Evolutionary conservation across 2,797 vertebrate species (phyloP).

Genomic region (Syndactyla subalaris): DNA sequence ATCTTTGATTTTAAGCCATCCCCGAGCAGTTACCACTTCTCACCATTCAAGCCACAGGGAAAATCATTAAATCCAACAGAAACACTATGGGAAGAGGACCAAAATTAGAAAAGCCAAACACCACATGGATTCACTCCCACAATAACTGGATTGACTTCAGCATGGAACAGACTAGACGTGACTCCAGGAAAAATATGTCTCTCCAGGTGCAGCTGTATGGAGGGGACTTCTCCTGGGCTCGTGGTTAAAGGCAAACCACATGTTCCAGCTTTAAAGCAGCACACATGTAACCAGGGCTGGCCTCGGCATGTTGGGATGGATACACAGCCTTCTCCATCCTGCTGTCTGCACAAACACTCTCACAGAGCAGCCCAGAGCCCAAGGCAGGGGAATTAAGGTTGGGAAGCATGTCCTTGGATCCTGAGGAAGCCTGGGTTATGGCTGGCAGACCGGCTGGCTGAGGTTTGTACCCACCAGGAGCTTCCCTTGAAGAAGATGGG

Average conservation of each 20-base stretch:
- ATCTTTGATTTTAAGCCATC: slow-evolving; percentile 49
- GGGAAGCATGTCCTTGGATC: neutral
- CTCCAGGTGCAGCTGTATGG: neutral
- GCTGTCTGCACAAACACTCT: neutral
- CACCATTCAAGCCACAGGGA: slow-evolving; percentile 44
- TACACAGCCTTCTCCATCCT: neutral
- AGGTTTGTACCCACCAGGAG: neutral
- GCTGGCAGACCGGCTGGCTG: neutral
- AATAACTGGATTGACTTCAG: neutral
- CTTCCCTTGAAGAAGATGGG: neutral
- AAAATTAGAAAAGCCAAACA: slow-evolving; percentile 1
- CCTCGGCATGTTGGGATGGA: accelerated
- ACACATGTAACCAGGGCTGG: neutral
- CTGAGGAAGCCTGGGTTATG: neutral
- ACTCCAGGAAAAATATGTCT: neutral
- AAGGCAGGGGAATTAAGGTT: neutral
- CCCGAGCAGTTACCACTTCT: neutral
- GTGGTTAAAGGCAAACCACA: neutral
- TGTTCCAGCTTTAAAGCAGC: neutral
- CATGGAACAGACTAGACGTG: neutral
- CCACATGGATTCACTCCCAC: neutral
- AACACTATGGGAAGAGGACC: neutral
- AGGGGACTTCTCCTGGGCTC: neutral
- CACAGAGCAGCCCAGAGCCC: neutral
- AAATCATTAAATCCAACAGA: slow-evolving; percentile 34